These are phyloP conservation scores for Hyperoplus immaculatus DNA, from an alignment of 2,797 vertebrate genomes.

Conservation along the genomic window DNA sequence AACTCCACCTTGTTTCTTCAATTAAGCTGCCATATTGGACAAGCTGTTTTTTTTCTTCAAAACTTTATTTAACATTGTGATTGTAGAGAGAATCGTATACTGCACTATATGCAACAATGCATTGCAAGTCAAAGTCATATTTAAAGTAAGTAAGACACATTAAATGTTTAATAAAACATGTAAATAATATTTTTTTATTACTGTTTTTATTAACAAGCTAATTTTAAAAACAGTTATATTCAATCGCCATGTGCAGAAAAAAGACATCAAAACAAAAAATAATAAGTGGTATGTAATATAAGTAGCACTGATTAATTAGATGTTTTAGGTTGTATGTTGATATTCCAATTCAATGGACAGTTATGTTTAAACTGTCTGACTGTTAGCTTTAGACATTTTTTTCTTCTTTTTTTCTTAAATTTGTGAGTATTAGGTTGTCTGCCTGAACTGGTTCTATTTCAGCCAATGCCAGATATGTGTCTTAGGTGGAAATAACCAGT, in stretches of 20 bases:
- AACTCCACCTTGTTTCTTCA: neutral
- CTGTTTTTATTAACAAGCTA: neutral
- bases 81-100: neutral
- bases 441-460: neutral
- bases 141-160: neutral
- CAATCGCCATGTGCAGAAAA: neutral
- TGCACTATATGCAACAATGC: neutral
- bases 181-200: neutral
- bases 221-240: neutral
- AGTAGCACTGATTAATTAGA: neutral
- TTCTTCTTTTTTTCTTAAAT: neutral
- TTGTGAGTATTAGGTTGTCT: neutral
- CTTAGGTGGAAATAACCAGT: neutral
- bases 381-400: no score
- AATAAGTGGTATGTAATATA: neutral
- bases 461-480: neutral
- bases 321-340: no score
- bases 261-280: no score
- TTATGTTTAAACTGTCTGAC: neutral
- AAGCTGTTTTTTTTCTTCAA: neutral
- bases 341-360: neutral
- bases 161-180: neutral
- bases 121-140: neutral
- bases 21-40: neutral
- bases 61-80: neutral